Conservation (phyloP, 1,140 invertebrate genomes). For the Paraescarpia echinospica region DNA sequence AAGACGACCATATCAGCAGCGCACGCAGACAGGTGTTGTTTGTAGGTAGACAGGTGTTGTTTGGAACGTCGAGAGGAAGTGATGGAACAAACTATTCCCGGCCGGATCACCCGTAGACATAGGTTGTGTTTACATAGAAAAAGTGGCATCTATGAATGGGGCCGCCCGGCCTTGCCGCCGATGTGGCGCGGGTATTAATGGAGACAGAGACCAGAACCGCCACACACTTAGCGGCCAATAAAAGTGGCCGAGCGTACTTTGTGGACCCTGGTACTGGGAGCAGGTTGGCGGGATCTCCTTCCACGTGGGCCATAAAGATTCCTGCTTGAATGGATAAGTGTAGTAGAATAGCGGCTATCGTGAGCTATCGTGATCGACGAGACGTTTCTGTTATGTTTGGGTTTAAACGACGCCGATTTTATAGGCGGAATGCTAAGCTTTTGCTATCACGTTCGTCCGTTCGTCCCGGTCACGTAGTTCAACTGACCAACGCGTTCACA, state of each 20-base stretch:
- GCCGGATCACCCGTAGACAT: neutral
- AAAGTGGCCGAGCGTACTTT: neutral
- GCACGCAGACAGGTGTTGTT: constrained; percentile 2
- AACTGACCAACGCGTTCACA: neutral
- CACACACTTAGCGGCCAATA: neutral
- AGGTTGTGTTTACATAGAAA: neutral
- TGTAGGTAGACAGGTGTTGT: neutral
- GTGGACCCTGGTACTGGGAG: neutral
- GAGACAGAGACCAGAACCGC: neutral
- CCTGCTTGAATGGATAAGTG: neutral
- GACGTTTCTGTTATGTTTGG: neutral
- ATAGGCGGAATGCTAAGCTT: neutral
- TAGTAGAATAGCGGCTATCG: neutral
- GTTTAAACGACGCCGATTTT: neutral
- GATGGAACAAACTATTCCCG: neutral
- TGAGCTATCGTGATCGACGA: neutral
- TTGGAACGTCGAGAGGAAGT: neutral
- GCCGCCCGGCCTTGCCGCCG: neutral
- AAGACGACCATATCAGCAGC: neutral
- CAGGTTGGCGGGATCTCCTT: neutral
- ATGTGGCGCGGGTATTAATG: neutral
- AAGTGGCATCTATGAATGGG: neutral
- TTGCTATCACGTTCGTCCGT: neutral
- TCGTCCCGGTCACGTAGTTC: neutral
- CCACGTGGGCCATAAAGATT: neutral